Evolutionary conservation across 2,797 vertebrate species (phyloP), one percentile per base, ranked within the genome.

Genomic region (Crypturellus tataupa): DNA sequence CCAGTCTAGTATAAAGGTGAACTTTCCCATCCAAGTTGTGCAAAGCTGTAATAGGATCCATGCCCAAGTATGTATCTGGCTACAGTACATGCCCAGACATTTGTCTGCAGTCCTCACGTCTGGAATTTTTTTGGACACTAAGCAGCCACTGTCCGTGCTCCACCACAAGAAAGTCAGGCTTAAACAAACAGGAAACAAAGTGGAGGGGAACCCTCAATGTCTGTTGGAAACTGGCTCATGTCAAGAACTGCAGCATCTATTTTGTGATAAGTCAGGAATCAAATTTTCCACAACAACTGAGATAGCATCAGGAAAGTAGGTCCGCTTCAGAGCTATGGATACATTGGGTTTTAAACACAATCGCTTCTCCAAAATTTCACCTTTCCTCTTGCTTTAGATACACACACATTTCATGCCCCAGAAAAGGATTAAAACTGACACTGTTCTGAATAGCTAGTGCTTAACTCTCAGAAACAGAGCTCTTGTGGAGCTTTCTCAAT

Each of bases 41-140:
- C 67, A 89, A 94, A 91, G 91, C 82, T 64, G 90, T 95, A 93
- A 95, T 44, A 93, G 92, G 94, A 95, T 92, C 88, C 85, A 88
- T 60, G 69, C 58, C 80, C 87, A 80, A 82, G 75, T 88, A 88
- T 53, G 81, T 65, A 87, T 91, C 80, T 95, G 93, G 90, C 90
- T 84, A 59, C 35, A 85, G 87, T 29, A 80, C 93, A 78, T 93
- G 91, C 78, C 94, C 93, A 94, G 95, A 94, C 93, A 89, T 91
- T 94, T 82, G 93, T 94, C 94, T 93, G 91, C 89, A 94, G 72
- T 81, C 83, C 85, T 95, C 11, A 0, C 0, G 40, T 85, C 90
- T 95, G 94, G 80, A 97, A 94, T 95, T 94, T 37, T 56, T 65
- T 71, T 93, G 94, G 93, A 91, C 78, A 75, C 71, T 80, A 75